Evolutionary conservation across 2,797 vertebrate genomes (phyloP).

Genomic region (Morus bassanus): DNA sequence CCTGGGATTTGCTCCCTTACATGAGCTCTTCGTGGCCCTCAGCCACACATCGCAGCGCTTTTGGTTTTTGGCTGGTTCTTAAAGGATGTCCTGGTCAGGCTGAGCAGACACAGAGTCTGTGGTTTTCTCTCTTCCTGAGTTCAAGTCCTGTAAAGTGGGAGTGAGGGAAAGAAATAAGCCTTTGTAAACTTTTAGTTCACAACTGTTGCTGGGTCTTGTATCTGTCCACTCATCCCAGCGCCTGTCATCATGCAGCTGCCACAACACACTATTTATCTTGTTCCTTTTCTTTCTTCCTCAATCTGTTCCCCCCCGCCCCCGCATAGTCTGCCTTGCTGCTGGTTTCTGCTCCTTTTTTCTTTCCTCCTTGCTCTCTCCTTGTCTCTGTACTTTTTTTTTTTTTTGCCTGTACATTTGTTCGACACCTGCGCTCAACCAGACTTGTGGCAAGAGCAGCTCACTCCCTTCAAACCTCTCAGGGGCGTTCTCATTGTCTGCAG

Average conservation of each 20-base stretch:
- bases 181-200: slow-evolving; percentile 41
- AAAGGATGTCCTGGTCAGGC: slow-evolving; percentile 6
- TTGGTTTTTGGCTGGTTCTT: slow-evolving; percentile 10
- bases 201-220: slow-evolving; percentile 24
- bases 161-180: slow-evolving; percentile 8
- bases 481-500: rapidly evolving
- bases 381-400: neutral
- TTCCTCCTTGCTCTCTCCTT: neutral
- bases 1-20: neutral
- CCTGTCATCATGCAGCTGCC: slow-evolving; percentile 21
- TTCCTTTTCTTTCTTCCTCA: neutral
- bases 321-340: neutral
- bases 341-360: neutral
- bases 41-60: neutral
- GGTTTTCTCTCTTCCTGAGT: slow-evolving; percentile 57
- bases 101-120: slow-evolving; percentile 64
- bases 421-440: neutral
- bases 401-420: neutral
- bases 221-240: neutral
- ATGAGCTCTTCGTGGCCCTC: neutral
- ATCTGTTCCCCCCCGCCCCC: no score
- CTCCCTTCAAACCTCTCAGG: neutral
- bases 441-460: neutral
- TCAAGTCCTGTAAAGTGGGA: slow-evolving; percentile 48
- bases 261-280: neutral